Conservation (phyloP, 2,113 vertebrate genomes). For the Sisor rabdophorus region DNA sequence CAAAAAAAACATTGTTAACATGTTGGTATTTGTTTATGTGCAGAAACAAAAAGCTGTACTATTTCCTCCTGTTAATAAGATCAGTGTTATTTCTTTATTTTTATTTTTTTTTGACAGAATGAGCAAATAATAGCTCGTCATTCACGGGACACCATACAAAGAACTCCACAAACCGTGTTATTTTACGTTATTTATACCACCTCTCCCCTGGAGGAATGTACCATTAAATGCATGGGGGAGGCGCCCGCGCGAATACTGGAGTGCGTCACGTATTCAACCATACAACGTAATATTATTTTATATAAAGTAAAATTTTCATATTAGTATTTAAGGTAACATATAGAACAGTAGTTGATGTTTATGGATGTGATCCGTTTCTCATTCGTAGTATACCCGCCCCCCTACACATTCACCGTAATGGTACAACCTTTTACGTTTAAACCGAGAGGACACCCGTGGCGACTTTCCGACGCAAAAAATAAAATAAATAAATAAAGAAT, state of each 20-base stretch:
- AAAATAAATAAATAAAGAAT: conserved; percentile 50
- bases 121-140: conserved; percentile 42
- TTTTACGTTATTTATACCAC: conserved; percentile 76
- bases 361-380: conserved; percentile 23
- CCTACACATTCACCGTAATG: conserved; percentile 65
- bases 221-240: conserved; percentile 70
- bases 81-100: no score
- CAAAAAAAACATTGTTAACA: not conserved
- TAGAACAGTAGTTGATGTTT: not conserved
- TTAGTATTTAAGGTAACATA: not conserved
- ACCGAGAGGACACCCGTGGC: conserved; percentile 95
- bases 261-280: not conserved
- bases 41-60: not conserved
- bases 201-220: conserved; percentile 73
- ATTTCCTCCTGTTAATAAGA: conserved; percentile 16
- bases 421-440: conserved; percentile 91
- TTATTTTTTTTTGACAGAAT: not conserved
- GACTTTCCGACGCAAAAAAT: conserved; percentile 87
- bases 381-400: conserved; percentile 46
- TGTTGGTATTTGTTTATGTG: not conserved
- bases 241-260: conserved; percentile 19
- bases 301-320: no score
- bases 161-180: conserved; percentile 63
- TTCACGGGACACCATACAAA: conserved; percentile 67
- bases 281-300: not conserved